Evolutionary conservation across 2,888 invertebrate species (phyloP), one percentile per base, ranked within the genome.

Genomic region (Chromoteleia sp.): DNA sequence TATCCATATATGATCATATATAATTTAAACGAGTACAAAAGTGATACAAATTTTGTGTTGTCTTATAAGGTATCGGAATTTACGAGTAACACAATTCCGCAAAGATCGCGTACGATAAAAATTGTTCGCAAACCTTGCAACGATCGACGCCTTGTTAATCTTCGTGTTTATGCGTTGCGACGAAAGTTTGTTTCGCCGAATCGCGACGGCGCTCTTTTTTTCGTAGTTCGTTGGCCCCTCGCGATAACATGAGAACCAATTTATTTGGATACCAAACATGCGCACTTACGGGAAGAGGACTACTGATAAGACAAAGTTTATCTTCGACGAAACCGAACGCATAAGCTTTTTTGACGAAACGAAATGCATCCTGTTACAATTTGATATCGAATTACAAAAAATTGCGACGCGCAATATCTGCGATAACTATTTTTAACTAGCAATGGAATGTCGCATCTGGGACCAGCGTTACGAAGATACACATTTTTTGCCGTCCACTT

Each of bases 261-360:
- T 79, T 75, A 82, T 82, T 82, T 79, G 82, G 82, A 79, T 79
- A 76, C 65, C 67, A 76, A 79, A 79, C 82, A 82, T 56, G 43
- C 67, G 12, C 74, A 36, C 52, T 65, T 73, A 71, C 76, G 79
- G 79, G 71, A 82, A 79, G 79, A 71, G 76, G 76, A 80, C 76
- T 76, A 76, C 76, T 80, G 82, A 80, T 82, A 82, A 82, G 82
- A 71, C 79, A 63, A 71, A 68, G 75, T 82, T 82, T 82, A 82
- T 82, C 82, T 82, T 76, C 58, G 61, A 52, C 79, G 79, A 73
- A 76, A 79, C 73, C 58, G 59, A 75, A 76, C 25, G 82, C 73
- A 75, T 79, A 76, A 75, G 79, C 76, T 82, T 74, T 76, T 81
- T 79, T 74, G 75, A 54, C 75, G 59, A 71, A 67, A 71, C 56